phyloP scores from a whole-genome alignment of 2,113 vertebrate genomes.

The Acrocephalus kingi region DNA sequence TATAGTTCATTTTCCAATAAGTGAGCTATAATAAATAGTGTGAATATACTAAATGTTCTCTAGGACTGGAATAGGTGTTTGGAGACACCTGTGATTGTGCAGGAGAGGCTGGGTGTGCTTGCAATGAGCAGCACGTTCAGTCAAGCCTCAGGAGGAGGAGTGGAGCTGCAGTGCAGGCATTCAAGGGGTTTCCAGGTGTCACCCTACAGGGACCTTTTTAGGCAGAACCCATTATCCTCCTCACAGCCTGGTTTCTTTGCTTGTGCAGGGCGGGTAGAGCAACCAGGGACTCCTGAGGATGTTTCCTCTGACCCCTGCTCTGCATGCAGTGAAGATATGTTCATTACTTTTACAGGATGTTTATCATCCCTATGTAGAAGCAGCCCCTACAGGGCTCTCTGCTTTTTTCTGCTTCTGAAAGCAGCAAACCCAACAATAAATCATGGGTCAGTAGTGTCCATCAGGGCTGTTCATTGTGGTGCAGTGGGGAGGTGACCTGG shows the following conservation, averaged over 20 bases:
- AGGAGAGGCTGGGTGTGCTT: background rate
- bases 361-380: background rate
- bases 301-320: background rate
- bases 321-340: background rate
- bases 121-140: background rate
- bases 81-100: background rate
- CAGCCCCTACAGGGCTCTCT: background rate
- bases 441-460: background rate
- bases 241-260: background rate
- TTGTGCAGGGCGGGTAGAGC: rapidly evolving
- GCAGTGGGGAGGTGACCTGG: background rate
- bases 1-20: background rate
- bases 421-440: background rate
- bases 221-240: background rate
- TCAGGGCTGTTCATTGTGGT: rapidly evolving
- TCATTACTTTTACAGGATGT: background rate
- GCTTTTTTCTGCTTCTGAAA: background rate
- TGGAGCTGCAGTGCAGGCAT: background rate
- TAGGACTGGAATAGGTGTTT: background rate
- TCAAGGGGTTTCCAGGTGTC: background rate
- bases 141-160: background rate
- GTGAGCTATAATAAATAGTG: background rate
- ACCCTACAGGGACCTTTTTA: background rate
- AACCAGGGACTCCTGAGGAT: background rate
- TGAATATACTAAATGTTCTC: background rate